A percentile compares a stretch with the other conserved stretches of the same genome.
Evolutionary conservation across 2,888 invertebrate species (phyloP).

Genomic region (Erebia aethiops): DNA sequence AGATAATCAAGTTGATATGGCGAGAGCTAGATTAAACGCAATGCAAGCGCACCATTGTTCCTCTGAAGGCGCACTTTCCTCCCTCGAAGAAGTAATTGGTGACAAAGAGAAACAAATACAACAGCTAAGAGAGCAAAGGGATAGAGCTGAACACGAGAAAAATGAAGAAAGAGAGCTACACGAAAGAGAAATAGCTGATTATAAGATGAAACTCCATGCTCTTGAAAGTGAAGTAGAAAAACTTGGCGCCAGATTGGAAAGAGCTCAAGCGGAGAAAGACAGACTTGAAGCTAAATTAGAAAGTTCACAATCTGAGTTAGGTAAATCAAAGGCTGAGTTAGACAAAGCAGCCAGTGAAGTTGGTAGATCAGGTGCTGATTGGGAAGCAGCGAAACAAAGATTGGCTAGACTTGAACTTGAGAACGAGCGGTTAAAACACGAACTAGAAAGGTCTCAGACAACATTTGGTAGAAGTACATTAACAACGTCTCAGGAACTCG

Average conservation of each 20-base stretch:
- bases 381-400: conserved; percentile 93
- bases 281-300: conserved; percentile 95
- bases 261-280: conserved; percentile 95
- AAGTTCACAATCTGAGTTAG: conserved; percentile 95
- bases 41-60: conserved; percentile 98
- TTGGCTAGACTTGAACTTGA: conserved; percentile 93
- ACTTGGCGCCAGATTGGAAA: conserved; percentile 92
- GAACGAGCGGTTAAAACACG: conserved; percentile 93
- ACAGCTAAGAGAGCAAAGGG: conserved; percentile 96
- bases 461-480: conserved; percentile 92
- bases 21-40: conserved; percentile 93
- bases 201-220: conserved; percentile 96
- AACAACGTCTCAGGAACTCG: conserved; percentile 91
- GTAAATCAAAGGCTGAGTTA: conserved; percentile 96
- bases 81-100: conserved; percentile 96
- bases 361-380: conserved; percentile 94
- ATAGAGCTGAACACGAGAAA: conserved; percentile 97
- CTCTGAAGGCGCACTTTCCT: conserved; percentile 95
- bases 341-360: conserved; percentile 96
- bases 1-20: conserved; percentile 98
- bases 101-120: conserved; percentile 99
- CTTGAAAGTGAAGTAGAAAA: conserved; percentile 96
- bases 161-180: conserved; percentile 97
- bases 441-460: conserved; percentile 92
- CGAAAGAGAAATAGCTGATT: conserved; percentile 96